Evolutionary conservation across 2,113 vertebrate species (phyloP).

Genomic region (Cyprinodon tularosa): DNA sequence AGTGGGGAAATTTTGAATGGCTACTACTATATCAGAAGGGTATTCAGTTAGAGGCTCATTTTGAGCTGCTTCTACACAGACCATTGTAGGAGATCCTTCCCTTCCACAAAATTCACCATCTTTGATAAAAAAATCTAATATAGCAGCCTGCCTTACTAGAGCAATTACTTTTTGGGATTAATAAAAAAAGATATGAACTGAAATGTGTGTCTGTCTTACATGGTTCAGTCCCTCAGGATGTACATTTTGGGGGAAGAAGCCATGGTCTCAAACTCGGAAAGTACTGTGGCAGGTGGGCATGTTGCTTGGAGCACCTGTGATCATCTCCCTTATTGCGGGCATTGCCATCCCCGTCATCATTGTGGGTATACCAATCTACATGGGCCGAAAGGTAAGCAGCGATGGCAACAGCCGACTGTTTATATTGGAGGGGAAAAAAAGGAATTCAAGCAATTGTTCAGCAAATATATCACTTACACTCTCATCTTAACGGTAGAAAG

Average conservation of each 20-base stretch:
- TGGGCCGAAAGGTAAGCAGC: constrained; percentile 77
- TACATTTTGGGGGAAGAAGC: constrained; percentile 92
- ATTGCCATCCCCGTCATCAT: constrained; percentile 89
- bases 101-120: not conserved
- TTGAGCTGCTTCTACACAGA: not conserved
- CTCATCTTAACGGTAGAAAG: too few relatives aligned
- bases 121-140: not conserved
- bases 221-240: constrained; percentile 87
- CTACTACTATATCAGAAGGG: not conserved
- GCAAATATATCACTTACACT: not conserved
- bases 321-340: constrained; percentile 86
- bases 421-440: not conserved
- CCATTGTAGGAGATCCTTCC: not conserved
- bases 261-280: constrained; percentile 87
- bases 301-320: constrained; percentile 87
- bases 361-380: constrained; percentile 88
- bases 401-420: not conserved
- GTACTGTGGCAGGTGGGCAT: constrained; percentile 90
- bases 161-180: not conserved
- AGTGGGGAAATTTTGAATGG: too few relatives aligned
- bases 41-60: not conserved
- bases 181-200: not conserved
- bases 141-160: not conserved
- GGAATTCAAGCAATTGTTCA: not conserved
- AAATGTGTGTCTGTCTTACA: constrained; percentile 19